These are phyloP conservation scores for Habroteleia sp. DNA, from an alignment of 2,888 invertebrate genomes.

Conservation along the genomic window DNA sequence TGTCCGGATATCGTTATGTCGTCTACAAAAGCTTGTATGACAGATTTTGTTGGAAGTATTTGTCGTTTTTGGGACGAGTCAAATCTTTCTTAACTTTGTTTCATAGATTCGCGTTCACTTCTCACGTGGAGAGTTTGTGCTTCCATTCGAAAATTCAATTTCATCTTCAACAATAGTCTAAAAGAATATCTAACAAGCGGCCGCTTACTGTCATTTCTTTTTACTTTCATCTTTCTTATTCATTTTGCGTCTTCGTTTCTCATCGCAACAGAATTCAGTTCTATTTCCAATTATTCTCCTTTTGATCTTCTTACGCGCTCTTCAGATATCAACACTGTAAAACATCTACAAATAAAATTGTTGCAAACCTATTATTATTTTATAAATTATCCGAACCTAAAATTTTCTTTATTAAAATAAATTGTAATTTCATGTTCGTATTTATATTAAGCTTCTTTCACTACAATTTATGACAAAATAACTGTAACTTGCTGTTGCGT, in stretches of 20 bases:
- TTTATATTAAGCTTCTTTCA: no score
- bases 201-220: conserved; percentile 38
- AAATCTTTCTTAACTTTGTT: conserved; percentile 56
- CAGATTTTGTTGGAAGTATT: conserved; percentile 27
- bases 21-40: conserved; percentile 22
- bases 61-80: conserved; percentile 30
- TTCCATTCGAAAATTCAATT: conserved; percentile 56
- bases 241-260: conserved; percentile 32
- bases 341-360: conserved; percentile 10
- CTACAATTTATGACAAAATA: no score
- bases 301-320: conserved; percentile 10
- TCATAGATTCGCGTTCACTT: conserved; percentile 33
- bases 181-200: conserved; percentile 59
- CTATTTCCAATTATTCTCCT: conserved; percentile 12
- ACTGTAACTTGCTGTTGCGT: no score
- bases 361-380: no score
- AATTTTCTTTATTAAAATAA: no score
- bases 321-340: conserved; percentile 13
- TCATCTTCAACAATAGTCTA: conserved; percentile 41
- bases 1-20: conserved; percentile 1
- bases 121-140: conserved; percentile 18
- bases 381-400: no score
- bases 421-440: no score
- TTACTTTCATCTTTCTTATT: conserved; percentile 42
- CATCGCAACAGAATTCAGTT: conserved; percentile 12